Evolutionary conservation across 2,113 vertebrate genomes (phyloP).

Genomic region (Anhinga anhinga): DNA sequence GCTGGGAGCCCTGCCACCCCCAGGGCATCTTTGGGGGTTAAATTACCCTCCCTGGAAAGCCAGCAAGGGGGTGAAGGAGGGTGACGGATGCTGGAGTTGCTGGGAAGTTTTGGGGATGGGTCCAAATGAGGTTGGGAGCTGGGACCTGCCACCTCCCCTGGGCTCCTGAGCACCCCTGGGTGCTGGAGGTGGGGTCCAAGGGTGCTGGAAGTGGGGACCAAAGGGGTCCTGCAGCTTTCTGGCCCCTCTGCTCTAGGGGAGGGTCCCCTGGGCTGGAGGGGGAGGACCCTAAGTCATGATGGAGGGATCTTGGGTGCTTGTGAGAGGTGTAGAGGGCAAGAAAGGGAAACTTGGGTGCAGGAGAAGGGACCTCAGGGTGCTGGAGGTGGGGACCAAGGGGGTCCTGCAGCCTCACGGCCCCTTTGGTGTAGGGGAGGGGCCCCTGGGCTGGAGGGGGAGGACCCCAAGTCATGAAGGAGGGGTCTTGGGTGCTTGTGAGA

Average conservation of each 20-base stretch:
- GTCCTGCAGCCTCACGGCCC: no score
- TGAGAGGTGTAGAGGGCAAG: neutral
- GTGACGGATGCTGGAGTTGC: fast-evolving
- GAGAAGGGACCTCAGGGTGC: neutral
- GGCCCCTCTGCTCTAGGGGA: neutral
- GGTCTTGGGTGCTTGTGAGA: no score
- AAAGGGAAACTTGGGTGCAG: neutral
- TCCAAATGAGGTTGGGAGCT: neutral
- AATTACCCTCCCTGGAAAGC: neutral
- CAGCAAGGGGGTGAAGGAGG: neutral
- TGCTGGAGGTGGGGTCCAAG: neutral
- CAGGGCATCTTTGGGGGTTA: no score
- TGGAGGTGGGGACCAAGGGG: neutral
- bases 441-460: neutral
- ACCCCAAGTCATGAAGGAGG: fast-evolving
- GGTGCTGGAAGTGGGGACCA: no score
- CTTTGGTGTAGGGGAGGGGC: neutral
- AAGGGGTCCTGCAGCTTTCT: neutral
- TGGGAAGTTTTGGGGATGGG: neutral
- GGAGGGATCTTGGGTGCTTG: no score
- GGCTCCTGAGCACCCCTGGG: neutral
- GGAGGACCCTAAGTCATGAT: no score
- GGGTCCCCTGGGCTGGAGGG: neutral
- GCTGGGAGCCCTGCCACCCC: neutral
- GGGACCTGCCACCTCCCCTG: fast-evolving